A percentile compares a stretch with the other conserved stretches of the same genome.
phyloP scores from a whole-genome alignment of 2,888 invertebrate species.

The Meganola albula region DNA sequence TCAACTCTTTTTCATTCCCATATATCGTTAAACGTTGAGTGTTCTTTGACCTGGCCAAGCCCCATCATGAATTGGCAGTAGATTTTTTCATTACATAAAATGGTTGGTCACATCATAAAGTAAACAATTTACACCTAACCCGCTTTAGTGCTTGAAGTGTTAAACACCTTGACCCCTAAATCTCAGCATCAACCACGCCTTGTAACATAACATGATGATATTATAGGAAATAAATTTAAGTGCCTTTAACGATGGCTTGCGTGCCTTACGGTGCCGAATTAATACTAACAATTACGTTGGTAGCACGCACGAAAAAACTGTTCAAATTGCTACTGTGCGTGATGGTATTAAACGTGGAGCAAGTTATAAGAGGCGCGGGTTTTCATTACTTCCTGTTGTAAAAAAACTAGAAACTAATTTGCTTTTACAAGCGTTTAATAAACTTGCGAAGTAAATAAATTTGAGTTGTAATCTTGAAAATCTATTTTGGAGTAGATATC shows the following conservation, averaged over 20 bases:
- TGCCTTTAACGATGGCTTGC: slow-evolving; percentile 48
- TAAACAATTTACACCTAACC: no score
- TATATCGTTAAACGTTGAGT: no score
- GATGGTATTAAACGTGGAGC: slow-evolving; percentile 27
- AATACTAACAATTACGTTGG: slow-evolving; percentile 68
- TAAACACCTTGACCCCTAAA: no score
- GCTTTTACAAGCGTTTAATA: no score
- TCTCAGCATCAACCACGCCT: slow-evolving; percentile 16
- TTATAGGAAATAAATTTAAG: slow-evolving; percentile 31
- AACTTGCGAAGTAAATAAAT: no score
- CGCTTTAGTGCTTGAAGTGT: no score
- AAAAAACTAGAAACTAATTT: background rate
- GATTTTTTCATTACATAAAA: no score
- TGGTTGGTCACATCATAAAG: background rate
- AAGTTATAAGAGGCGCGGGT: slow-evolving; percentile 20
- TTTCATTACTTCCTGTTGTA: background rate
- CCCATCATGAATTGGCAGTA: no score
- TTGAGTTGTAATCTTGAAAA: no score
- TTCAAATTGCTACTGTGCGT: slow-evolving; percentile 69
- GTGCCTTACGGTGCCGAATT: slow-evolving; percentile 59
- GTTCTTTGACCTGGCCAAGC: no score
- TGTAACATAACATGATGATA: slow-evolving; percentile 20
- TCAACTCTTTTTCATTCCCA: no score
- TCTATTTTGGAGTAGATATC: no score
- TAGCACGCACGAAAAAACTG: slow-evolving; percentile 60